phyloP scores from a whole-genome alignment of 1,140 invertebrate genomes.

The Caenorhabditis remanei region DNA sequence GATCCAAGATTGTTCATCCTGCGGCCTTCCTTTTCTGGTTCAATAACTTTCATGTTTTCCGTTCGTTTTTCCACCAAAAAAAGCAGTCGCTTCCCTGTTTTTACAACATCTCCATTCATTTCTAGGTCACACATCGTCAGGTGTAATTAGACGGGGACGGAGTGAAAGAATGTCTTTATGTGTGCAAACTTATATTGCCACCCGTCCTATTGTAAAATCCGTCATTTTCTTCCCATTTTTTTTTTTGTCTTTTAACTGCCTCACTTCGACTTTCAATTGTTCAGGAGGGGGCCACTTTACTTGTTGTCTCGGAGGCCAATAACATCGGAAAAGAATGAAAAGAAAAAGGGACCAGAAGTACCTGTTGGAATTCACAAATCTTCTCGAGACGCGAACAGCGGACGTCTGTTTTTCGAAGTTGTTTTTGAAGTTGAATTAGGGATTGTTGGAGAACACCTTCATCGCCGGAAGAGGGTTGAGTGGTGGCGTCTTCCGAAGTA shows the following conservation, averaged over 20 bases:
- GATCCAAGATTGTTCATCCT: too few relatives aligned
- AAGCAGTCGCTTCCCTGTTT: background rate
- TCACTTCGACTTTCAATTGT: background rate
- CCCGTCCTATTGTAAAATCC: constrained; percentile 21
- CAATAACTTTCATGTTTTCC: too few relatives aligned
- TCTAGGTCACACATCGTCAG: background rate
- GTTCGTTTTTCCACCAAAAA: background rate
- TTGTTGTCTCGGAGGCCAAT: background rate
- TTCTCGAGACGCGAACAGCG: constrained; percentile 54
- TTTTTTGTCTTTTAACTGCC: background rate
- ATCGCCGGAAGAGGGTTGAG: constrained; percentile 8
- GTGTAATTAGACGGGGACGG: constrained; percentile 20
- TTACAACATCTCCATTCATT: background rate
- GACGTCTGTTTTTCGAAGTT: constrained; percentile 51
- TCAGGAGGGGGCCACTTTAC: constrained; percentile 24
- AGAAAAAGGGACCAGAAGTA: background rate
- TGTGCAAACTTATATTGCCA: constrained; percentile 49
- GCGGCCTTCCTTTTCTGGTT: too few relatives aligned
- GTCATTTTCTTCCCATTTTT: background rate
- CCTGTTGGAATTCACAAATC: constrained; percentile 61
- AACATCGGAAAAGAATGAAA: background rate
- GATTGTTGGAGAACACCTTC: constrained; percentile 53
- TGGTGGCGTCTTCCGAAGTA: constrained; percentile 22
- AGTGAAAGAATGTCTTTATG: background rate
- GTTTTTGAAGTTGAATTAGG: constrained; percentile 57